Evolutionary conservation across 2,797 vertebrate genomes (phyloP), one percentile per base, ranked within the genome.

Genomic region (Erpetoichthys calabaricus): DNA sequence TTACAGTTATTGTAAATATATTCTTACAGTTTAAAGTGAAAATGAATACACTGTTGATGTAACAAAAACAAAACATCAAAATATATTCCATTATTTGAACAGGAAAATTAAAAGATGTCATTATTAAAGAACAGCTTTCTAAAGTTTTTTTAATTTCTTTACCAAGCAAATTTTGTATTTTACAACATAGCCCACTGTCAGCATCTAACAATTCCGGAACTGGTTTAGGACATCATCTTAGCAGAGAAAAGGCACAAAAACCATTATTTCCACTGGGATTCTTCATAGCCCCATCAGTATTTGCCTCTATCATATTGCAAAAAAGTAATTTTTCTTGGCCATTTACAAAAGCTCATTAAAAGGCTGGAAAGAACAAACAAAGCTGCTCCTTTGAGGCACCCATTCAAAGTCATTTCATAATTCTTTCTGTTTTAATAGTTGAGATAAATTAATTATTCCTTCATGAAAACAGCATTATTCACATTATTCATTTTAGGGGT

Each of bases 381-480:
- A 91, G 90, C 87, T 83, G 75, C 79, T 89, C 92, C 91, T 92
- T 74, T 77, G 91, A 94, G 92, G 89, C 89, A 80, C 78, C 85
- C 85, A 88, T 94, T 94, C 89, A 94, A 91, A 93, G 85, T 81
- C 90, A 83, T 85, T 90, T 86, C 84, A 80, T 90, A 91, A 89
- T 92, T 93, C 87, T 88, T 86, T 81, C 84, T 90, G 82, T 85
- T 86, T 94, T 91, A 95, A 92, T 95, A 88, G 91, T 95, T 94
- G 90, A 91, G 91, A 94, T 93, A 92, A 97, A 98, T 96, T 96
- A 97, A 96, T 97, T 92, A 93, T 92, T 91, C 90, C 88, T 91
- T 89, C 87, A 88, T 91, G 86, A 88, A 89, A 92, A 88, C 80
- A 90, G 69, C 80, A 86, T 92, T 90, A 89, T 89, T 90, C 77